A percentile compares a stretch with the other conserved stretches of the same genome.
phyloP scores from a whole-genome alignment of 2,113 vertebrate genomes.

The Microtus oregoni region DNA sequence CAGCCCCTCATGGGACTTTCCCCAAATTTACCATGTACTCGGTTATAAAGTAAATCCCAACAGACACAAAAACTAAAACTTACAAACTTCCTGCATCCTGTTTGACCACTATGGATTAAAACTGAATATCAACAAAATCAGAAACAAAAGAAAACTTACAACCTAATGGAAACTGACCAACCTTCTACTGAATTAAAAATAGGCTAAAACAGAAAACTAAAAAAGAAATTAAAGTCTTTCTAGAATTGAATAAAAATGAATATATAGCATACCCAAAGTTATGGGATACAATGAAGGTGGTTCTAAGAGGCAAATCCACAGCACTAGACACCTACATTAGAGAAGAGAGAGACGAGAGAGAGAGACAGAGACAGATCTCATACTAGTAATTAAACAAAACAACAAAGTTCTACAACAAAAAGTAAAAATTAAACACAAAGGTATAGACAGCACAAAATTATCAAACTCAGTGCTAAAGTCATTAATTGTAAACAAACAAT shows the following conservation, averaged over 20 bases:
- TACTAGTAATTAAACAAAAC: background rate
- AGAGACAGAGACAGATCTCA: background rate
- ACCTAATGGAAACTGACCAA: background rate
- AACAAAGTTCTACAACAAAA: background rate
- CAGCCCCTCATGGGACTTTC: background rate
- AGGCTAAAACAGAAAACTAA: background rate
- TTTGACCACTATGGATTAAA: background rate
- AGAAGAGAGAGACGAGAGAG: accelerated
- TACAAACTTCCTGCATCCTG: background rate
- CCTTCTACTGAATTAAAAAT: background rate
- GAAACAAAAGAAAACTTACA: background rate
- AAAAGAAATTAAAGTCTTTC: background rate
- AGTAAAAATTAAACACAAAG: background rate
- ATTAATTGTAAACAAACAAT: background rate
- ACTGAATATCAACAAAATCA: background rate
- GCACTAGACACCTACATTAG: background rate
- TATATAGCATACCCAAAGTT: background rate
- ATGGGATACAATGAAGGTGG: background rate
- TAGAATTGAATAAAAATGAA: background rate
- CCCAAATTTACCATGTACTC: background rate
- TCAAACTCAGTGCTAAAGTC: background rate
- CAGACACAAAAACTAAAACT: background rate
- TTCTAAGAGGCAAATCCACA: background rate
- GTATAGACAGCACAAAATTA: background rate
- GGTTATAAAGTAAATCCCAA: background rate